phyloP scores from a whole-genome alignment of 2,888 invertebrate genomes.

The Trissonchulus latispiculum region DNA sequence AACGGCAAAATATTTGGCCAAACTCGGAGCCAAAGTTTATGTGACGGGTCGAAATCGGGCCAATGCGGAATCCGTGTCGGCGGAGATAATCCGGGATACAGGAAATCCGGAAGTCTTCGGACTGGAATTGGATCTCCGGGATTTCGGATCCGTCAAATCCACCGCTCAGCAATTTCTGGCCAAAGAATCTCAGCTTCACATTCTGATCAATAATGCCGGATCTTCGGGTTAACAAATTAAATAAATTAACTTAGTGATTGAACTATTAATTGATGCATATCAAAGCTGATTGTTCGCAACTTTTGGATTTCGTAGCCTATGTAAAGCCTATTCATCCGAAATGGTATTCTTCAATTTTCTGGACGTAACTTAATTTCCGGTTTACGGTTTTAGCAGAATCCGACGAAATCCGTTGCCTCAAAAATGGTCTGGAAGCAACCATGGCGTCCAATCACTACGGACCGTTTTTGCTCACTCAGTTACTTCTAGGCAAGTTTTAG shows the following conservation, averaged over 20 bases:
- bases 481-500: conserved; percentile 55
- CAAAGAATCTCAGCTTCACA: not conserved
- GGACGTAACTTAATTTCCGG: no score
- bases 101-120: not conserved
- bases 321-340: no score
- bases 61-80: not conserved
- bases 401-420: conserved; percentile 41
- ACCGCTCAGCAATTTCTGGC: not conserved
- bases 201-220: not conserved
- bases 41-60: not conserved
- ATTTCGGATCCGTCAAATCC: not conserved
- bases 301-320: no score
- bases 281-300: no score
- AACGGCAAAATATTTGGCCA: not conserved
- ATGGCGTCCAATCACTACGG: conserved; percentile 90
- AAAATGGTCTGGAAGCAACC: conserved; percentile 71
- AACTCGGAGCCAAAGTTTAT: not conserved
- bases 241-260: no score
- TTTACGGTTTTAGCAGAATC: not conserved
- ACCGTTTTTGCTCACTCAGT: conserved; percentile 79
- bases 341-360: no score
- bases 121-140: not conserved
- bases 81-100: not conserved
- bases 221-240: no score
- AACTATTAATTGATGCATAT: no score